These are phyloP conservation scores for Sminthurides aquaticus DNA, from an alignment of 2,888 invertebrate genomes.

Conservation along the genomic window DNA sequence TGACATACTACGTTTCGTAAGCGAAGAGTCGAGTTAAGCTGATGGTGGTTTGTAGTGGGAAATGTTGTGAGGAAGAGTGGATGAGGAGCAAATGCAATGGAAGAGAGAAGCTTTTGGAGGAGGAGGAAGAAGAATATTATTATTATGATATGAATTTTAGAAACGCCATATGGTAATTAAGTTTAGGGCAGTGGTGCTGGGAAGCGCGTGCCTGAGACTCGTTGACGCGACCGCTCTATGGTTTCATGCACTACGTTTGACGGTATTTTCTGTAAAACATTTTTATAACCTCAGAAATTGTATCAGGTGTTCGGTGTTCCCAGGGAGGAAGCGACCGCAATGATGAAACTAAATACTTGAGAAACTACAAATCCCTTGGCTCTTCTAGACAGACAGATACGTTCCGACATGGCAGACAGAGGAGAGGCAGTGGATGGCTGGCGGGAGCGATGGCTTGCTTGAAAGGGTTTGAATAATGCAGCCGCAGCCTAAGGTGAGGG, in stretches of 20 bases:
- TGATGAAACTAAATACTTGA: background rate
- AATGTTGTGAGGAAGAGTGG: too few relatives aligned
- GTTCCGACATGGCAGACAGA: too few relatives aligned
- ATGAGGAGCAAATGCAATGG: too few relatives aligned
- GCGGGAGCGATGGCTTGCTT: too few relatives aligned
- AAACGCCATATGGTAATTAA: background rate
- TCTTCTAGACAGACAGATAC: too few relatives aligned
- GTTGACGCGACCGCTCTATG: background rate
- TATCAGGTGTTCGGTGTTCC: background rate
- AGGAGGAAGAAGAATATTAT: too few relatives aligned
- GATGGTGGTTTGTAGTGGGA: too few relatives aligned
- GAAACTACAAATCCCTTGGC: background rate
- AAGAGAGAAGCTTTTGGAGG: too few relatives aligned
- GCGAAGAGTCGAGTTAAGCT: background rate
- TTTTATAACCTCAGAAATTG: background rate
- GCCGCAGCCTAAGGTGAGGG: too few relatives aligned
- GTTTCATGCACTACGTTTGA: background rate
- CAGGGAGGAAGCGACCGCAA: background rate
- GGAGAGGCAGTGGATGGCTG: too few relatives aligned
- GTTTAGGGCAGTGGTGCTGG: background rate
- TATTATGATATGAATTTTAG: background rate
- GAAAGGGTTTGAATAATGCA: too few relatives aligned
- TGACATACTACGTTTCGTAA: background rate
- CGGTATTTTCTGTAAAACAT: background rate
- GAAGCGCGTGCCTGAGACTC: background rate